Evolutionary conservation across 2,113 vertebrate genomes (phyloP), one percentile per base, ranked within the genome.

Genomic region (Prochilodus magdalenae): DNA sequence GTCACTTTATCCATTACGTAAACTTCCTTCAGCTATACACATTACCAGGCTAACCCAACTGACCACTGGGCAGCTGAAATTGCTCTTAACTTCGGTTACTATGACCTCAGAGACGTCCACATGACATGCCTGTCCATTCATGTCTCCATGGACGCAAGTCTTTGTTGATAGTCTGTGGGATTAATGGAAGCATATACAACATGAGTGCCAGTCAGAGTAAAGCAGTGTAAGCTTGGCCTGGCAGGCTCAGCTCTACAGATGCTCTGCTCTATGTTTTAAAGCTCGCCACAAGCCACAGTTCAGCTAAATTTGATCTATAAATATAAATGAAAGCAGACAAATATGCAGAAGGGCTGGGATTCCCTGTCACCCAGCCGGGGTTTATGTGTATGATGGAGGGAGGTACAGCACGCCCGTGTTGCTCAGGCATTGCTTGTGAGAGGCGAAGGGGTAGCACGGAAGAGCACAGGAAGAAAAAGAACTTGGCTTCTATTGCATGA

Each of bases 1-100:
- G 53, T 83, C 65, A 80, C 36, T 83, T 71, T 86, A 75, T 57
- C 81, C 80, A 86, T 80, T 86, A 82, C 79, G 20, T 67, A 79
- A 80, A 67, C 18, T 13, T 75, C 49, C 30, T 15, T 79, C 24
- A 20, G 53, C 40, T 73, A 33, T 71, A 53, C 51, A 40, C 59
- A 81, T 71, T 65, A 70, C 51, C 30, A 44, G 55, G 24, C 18
- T 73, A 81, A 81, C 47, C 24, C 59, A 5, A 26, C 11, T 76
- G 77, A 86, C 85, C 85, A 69, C 80, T 18, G 27, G 10, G 22
- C 69, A 29, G 73, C 77, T 63, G n/a, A 85, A 82, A 60, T 49
- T 33, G n/a, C 53, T 36, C 44, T 69, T 73, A 75, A 83, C 73
- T 79, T 60, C 29, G 59, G 73, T 75, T 70, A 60, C 29, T 40